Evolutionary conservation across 2,113 vertebrate genomes (phyloP), one percentile per base, ranked within the genome.

Genomic region (Furnarius figulus): DNA sequence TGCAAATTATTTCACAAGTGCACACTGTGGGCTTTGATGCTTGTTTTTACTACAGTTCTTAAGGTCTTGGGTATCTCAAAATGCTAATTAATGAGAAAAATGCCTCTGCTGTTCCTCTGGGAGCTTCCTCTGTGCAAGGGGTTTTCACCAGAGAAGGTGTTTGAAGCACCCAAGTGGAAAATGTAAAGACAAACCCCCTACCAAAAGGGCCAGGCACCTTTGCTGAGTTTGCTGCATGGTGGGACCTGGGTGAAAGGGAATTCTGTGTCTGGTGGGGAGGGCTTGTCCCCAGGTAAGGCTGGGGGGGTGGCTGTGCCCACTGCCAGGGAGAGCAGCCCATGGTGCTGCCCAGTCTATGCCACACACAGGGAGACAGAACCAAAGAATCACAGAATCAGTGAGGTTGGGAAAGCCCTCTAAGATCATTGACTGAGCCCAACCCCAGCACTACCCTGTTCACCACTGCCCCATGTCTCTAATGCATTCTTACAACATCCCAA

Each of bases 271-370:
- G 1, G 39, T 4, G 3, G 7, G 58, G 20, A 74, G 28, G 5
- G 9, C 31, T 28, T 63, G 44, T 56, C 22, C 27, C 30, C 5
- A 20, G 21, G 28, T 31, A 19, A 55, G 52, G 70, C 13, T 24
- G 3, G 42, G 50, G 46, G 28, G 42, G 19, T 7, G 30, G 6
- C 65, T 59, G 49, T 28, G 12, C 13, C 47, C 15, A 23, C 19
- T 4, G 16, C 53, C 6, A 2, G 1, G 1, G n/a, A 25, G 20
- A 35, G 40, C 15, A 9, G 22, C 3, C 35, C 3, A 0, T 1
- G 2, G 8, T 20, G 40, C 8, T 74, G 75, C 42, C 5, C 0
- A 0, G 4, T 4, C 53, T 24, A 18, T 18, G 40, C 1, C 0
- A 4, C 35, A 49, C 3, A 0, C 2, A 8, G 56, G 40, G 42